These are phyloP conservation scores for Cyphomyrus discorhynchus DNA, from an alignment of 2,113 vertebrate species.

Conservation along the genomic window DNA sequence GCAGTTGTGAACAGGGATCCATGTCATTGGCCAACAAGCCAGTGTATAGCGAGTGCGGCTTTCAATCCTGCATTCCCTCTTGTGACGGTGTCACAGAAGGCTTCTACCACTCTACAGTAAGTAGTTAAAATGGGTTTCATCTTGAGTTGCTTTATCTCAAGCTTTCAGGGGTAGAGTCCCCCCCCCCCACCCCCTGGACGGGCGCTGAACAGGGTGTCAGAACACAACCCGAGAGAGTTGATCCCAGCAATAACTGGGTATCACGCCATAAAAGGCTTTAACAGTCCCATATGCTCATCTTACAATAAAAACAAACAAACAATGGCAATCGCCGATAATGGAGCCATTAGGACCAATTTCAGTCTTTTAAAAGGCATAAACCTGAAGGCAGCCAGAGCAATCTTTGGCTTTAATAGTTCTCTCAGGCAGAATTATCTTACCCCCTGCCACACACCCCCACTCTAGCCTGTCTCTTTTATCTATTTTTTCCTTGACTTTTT, in stretches of 20 bases:
- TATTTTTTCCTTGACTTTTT: slow-evolving; percentile 18
- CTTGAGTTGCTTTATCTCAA: slow-evolving; percentile 28
- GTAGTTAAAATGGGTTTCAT: slow-evolving; percentile 21
- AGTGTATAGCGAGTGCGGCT: neutral
- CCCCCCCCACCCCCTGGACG: slow-evolving; percentile 1
- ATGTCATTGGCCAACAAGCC: neutral
- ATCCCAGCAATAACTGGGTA: slow-evolving; percentile 21
- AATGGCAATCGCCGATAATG: slow-evolving; percentile 29
- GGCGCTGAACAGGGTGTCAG: slow-evolving; percentile 5
- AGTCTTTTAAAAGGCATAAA: slow-evolving; percentile 33
- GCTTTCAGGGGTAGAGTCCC: slow-evolving; percentile 16
- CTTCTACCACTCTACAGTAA: neutral
- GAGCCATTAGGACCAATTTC: slow-evolving; percentile 27
- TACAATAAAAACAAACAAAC: slow-evolving; percentile 30
- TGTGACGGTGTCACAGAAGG: neutral
- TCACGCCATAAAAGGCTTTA: slow-evolving; percentile 19
- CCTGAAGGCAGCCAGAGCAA: slow-evolving; percentile 16
- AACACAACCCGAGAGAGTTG: neutral
- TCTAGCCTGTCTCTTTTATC: slow-evolving; percentile 15
- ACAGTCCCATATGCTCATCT: slow-evolving; percentile 15
- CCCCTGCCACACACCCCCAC: neutral
- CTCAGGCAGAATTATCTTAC: slow-evolving; percentile 24
- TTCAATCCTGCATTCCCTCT: neutral
- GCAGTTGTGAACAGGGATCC: neutral
- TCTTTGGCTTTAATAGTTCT: slow-evolving; percentile 26